Evolutionary conservation across 2,113 vertebrate genomes (phyloP).

Genomic region (Nymphicus hollandicus): DNA sequence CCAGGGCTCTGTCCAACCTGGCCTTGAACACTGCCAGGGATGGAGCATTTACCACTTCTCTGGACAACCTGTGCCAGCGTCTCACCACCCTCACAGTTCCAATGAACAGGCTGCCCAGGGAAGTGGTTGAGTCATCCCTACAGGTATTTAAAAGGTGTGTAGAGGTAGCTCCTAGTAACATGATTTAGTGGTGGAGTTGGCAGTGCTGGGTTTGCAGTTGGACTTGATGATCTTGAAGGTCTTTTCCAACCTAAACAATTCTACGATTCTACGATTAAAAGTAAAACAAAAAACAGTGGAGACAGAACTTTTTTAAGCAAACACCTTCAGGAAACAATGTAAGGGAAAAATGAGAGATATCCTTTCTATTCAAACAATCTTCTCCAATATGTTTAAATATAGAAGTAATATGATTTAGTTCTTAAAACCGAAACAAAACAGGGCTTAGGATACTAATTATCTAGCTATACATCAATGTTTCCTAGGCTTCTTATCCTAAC

Average conservation of each 20-base stretch:
- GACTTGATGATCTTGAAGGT: background rate
- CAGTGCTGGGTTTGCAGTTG: background rate
- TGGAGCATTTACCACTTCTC: no score
- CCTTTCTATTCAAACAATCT: background rate
- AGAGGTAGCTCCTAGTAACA: no score
- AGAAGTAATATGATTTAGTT: background rate
- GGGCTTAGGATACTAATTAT: background rate
- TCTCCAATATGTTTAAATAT: background rate
- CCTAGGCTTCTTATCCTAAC: background rate
- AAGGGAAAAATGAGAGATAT: background rate
- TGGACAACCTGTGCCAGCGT: no score
- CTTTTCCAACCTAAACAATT: background rate
- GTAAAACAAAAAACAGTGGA: background rate
- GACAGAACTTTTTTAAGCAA: background rate
- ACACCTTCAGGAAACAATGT: background rate
- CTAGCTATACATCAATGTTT: background rate
- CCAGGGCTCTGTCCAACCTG: no score
- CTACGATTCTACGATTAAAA: background rate
- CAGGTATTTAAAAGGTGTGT: background rate
- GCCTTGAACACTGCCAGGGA: no score
- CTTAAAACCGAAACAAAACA: background rate
- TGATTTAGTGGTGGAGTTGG: no score
- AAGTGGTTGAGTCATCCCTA: background rate
- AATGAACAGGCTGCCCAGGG: background rate
- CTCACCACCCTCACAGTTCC: no score